Evolutionary conservation across 2,888 invertebrate genomes (phyloP), one percentile per base, ranked within the genome.

Genomic region (Cyclophora punctaria): DNA sequence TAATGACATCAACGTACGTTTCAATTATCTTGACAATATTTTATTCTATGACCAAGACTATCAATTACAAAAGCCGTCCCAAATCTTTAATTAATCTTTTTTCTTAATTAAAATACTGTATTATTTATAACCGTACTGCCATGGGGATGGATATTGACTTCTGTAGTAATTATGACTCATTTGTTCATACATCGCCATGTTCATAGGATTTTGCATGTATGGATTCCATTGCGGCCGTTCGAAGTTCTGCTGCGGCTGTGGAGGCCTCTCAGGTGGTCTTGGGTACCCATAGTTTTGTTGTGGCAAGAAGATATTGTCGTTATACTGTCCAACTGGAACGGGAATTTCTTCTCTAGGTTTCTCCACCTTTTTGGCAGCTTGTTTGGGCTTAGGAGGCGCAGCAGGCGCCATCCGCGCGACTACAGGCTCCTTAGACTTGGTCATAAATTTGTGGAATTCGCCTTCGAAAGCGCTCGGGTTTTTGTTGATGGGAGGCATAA

Each of bases 401-500:
- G 20, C 20, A 20, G 20, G 20, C 20, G 20, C 20, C 20, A 44
- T 33, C 3, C 41, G 40, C 43, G 35, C 3, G 2, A 56, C 6
- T 0, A 55, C 50, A 0, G 6, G 0, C 1, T 47, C n/a, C 20
- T 55, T 41, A 0, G 48, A 34, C 43, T 49, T 57, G 0, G 62
- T 50, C 83, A 86, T 84, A 49, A 88, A 88, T 55, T 83, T 86
- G 48, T 81, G 74, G 56, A 85, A 88, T 57, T 87, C 88, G 0
- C 75, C 73, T 54, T 83, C 78, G 46, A 85, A 88, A 0, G 86
- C 85, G n/a, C 73, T 83, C 0, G 84, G 83, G 41, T 81, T 80
- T 53, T 83, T 86, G 50, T 85, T 81, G 0, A 85, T 60, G 0
- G 85, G 85, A 20, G 70, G 67, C 2, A 83, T 47, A 0, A 69